Percentiles rank a stretch among this genome's conserved stretches.
Conservation (phyloP, 1,140 invertebrate genomes). For the Drosophila orosa region DNA sequence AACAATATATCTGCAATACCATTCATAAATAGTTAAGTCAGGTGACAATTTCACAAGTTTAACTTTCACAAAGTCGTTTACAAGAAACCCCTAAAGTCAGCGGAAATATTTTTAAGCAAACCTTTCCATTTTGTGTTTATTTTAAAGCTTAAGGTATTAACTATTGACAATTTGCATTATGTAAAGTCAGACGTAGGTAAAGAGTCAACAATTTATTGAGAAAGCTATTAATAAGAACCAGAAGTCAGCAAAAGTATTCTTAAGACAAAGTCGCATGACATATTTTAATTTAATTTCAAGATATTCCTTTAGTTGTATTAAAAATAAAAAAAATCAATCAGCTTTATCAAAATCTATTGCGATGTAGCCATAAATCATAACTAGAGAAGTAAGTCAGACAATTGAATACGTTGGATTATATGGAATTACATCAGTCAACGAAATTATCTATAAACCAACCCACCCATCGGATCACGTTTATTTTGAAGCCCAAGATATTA, state of each 20-base stretch:
- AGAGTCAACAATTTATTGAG: background rate
- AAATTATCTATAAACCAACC: background rate
- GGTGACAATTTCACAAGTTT: background rate
- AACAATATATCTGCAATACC: background rate
- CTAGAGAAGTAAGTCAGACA: background rate
- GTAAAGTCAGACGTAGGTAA: background rate
- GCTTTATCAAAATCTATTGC: background rate
- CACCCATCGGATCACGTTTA: slow-evolving; percentile 6
- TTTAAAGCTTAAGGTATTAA: background rate
- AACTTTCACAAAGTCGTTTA: background rate
- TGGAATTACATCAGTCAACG: background rate
- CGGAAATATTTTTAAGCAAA: slow-evolving; percentile 1
- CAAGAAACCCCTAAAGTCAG: background rate
- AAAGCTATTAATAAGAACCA: background rate
- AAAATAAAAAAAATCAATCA: background rate
- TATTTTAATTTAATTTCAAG: background rate
- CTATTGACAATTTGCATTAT: background rate
- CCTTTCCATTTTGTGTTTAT: background rate
- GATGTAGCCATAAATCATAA: background rate
- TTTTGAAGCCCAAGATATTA: slow-evolving; percentile 1
- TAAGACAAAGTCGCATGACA: background rate
- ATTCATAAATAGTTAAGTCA: background rate
- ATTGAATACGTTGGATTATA: background rate
- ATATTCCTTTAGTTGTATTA: background rate
- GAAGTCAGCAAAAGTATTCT: slow-evolving; percentile 4